A percentile compares a stretch with the other conserved stretches of the same genome.
These are phyloP conservation scores for Fabriciana adippe DNA, from an alignment of 2,888 invertebrate genomes.

Conservation along the genomic window DNA sequence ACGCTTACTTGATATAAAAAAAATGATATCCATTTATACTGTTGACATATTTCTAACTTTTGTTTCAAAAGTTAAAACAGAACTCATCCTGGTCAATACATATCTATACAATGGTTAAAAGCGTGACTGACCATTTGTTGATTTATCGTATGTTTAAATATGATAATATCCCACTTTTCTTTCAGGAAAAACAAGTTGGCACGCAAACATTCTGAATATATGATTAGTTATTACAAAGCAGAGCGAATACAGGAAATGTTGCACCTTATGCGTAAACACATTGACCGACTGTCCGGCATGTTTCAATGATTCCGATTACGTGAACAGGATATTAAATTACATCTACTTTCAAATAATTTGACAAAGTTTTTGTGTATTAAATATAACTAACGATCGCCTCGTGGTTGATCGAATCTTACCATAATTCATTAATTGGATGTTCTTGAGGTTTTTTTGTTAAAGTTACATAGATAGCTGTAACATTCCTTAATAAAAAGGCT, in stretches of 20 bases:
- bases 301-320: slow-evolving; percentile 44
- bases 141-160: slow-evolving; percentile 61
- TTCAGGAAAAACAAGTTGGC: slow-evolving; percentile 64
- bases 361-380: not conserved
- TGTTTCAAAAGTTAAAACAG: slow-evolving; percentile 5
- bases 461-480: no score
- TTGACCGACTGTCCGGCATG: slow-evolving; percentile 48
- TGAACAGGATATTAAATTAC: slow-evolving; percentile 46
- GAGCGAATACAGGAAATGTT: slow-evolving; percentile 49
- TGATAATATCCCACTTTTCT: slow-evolving; percentile 70
- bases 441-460: no score
- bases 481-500: no score
- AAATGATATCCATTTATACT: not conserved
- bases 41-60: slow-evolving; percentile 5
- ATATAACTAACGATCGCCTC: no score
- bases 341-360: slow-evolving; percentile 37
- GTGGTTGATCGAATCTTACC: no score
- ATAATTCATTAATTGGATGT: no score
- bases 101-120: slow-evolving; percentile 24
- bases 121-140: slow-evolving; percentile 41
- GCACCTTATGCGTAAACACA: slow-evolving; percentile 42
- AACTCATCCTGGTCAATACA: not conserved
- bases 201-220: slow-evolving; percentile 60
- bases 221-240: slow-evolving; percentile 53
- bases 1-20: slow-evolving; percentile 4